Percentiles rank a stretch among this genome's conserved stretches.
These are phyloP conservation scores for Petromus typicus DNA, from an alignment of 2,113 vertebrate species.

Conservation along the genomic window DNA sequence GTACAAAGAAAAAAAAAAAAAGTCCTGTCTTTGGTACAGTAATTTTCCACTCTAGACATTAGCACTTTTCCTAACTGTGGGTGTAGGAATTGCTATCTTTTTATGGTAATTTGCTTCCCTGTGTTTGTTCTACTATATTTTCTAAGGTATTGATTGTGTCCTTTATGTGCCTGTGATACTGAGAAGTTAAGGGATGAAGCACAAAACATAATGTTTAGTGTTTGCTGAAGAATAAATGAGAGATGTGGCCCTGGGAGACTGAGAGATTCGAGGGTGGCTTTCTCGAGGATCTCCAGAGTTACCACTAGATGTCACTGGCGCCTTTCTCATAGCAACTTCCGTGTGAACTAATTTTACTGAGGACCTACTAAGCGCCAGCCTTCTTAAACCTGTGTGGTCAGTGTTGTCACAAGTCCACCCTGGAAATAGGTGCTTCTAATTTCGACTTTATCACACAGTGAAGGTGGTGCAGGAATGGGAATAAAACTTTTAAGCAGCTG, in stretches of 20 bases:
- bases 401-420: background rate
- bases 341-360: background rate
- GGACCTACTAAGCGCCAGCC: conserved; percentile 51
- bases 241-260: background rate
- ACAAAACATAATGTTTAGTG: background rate
- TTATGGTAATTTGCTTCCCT: background rate
- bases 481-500: background rate
- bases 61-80: background rate
- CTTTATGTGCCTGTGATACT: background rate
- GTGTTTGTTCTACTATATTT: background rate
- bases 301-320: conserved; percentile 78
- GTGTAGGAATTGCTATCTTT: background rate
- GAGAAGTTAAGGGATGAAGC: background rate
- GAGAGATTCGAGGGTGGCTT: background rate
- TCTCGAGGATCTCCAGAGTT: conserved; percentile 16
- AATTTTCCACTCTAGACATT: background rate
- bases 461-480: background rate
- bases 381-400: background rate
- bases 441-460: background rate
- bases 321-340: conserved; percentile 41
- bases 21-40: background rate
- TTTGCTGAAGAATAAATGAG: background rate
- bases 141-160: background rate
- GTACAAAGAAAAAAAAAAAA: background rate
- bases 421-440: background rate